Evolutionary conservation across 1,140 invertebrate genomes (phyloP).

Genomic region (Lysiphlebus fabarum): DNA sequence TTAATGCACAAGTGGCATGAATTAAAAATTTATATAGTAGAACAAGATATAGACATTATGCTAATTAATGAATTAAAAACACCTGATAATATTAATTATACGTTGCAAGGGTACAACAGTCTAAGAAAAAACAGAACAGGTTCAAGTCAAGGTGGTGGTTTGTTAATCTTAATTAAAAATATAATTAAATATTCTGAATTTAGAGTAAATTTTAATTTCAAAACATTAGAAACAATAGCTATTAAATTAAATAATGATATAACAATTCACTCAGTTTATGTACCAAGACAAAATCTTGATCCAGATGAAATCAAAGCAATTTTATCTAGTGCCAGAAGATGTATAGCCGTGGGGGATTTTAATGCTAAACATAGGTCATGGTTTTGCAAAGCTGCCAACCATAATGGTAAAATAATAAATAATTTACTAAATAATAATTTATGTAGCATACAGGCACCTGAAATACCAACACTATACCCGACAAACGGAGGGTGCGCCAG

Average conservation of each 20-base stretch:
- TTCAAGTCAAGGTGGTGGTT: constrained; percentile 20
- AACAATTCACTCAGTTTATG: constrained; percentile 20
- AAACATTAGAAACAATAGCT: constrained; percentile 20
- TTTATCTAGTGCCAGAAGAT: constrained; percentile 17
- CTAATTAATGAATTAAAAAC: constrained; percentile 24
- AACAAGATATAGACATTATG: constrained; percentile 25
- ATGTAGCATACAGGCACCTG: constrained; percentile 8
- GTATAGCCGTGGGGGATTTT: constrained; percentile 22
- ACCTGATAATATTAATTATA: constrained; percentile 8
- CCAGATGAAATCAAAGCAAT: constrained; percentile 20
- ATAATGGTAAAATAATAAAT: constrained; percentile 19
- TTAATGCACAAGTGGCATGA: constrained; percentile 7
- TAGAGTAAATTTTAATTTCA: constrained; percentile 1
- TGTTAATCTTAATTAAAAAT: constrained; percentile 15
- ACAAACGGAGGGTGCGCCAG: neutral
- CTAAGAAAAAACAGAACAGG: constrained; percentile 25
- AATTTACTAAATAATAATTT: constrained; percentile 13
- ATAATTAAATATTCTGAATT: constrained; percentile 1
- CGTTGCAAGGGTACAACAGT: constrained; percentile 16
- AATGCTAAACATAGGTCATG: constrained; percentile 30
- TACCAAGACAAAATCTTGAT: constrained; percentile 19
- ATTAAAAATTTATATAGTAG: constrained; percentile 17
- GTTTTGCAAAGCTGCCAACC: constrained; percentile 21
- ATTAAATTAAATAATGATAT: constrained; percentile 25
- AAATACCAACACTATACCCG: constrained; percentile 14